A percentile compares a stretch with the other conserved stretches of the same genome.
Conservation (phyloP, 2,888 invertebrate genomes). For the Horisme vitalbata region DNA sequence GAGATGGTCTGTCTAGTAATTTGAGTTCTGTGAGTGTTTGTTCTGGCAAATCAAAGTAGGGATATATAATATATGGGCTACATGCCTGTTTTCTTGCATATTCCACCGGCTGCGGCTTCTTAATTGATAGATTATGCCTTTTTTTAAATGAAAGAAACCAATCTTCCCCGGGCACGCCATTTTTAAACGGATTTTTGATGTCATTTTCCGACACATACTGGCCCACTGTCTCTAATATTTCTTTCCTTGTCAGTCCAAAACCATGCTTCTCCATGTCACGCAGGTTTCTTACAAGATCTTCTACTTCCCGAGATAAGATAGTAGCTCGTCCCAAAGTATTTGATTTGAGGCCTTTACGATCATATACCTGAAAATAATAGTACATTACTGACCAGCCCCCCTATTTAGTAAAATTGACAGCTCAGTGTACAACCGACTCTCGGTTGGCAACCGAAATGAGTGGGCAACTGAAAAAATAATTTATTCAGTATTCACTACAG, state of each 20-base stretch:
- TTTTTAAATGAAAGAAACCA: conserved; percentile 30
- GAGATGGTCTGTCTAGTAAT: conserved; percentile 25
- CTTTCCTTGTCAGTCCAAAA: conserved; percentile 21
- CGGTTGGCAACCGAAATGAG: too few species aligned
- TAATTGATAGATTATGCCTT: conserved; percentile 43
- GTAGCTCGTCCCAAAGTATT: conserved; percentile 34
- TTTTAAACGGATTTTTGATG: conserved; percentile 41
- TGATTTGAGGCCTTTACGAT: conserved; percentile 15
- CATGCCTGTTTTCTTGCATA: conserved; percentile 35
- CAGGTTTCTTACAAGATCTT: conserved; percentile 36
- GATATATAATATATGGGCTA: conserved; percentile 28
- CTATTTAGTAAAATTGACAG: too few species aligned
- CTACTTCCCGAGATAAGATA: conserved; percentile 36
- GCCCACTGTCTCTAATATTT: conserved; percentile 40
- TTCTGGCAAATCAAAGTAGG: conserved; percentile 34
- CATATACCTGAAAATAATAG: conserved; percentile 14
- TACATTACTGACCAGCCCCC: conserved; percentile 3
- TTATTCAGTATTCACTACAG: too few species aligned
- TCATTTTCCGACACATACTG: conserved; percentile 38
- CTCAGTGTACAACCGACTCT: too few species aligned
- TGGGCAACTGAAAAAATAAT: too few species aligned
- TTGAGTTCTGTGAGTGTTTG: conserved; percentile 24
- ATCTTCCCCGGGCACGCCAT: conserved; percentile 19
- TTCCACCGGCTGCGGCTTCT: conserved; percentile 52
- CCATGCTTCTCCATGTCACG: conserved; percentile 35